A percentile compares a stretch with the other conserved stretches of the same genome.
Conservation (phyloP, 2,797 vertebrate genomes). For the Anguilla obscura region DNA sequence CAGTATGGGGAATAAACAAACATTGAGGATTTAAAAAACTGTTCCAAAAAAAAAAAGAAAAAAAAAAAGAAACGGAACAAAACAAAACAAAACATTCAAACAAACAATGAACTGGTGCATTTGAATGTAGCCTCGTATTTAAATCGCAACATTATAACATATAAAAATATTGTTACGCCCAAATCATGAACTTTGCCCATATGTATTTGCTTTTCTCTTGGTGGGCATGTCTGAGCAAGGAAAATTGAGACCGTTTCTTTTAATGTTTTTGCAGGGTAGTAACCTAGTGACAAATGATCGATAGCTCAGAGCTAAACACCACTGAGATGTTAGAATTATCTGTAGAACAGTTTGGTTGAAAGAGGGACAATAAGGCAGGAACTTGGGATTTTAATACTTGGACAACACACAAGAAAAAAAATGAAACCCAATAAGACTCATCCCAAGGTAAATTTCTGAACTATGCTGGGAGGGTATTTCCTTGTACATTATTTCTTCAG, state of each 20-base stretch:
- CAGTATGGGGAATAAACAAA: too few species aligned
- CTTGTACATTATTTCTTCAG: background rate
- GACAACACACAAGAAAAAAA: background rate
- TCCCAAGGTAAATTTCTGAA: background rate
- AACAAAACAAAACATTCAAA: too few species aligned
- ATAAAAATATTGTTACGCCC: too few species aligned
- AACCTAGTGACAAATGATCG: slow-evolving; percentile 8
- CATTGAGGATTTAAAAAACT: too few species aligned
- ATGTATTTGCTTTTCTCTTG: background rate
- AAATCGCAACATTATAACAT: too few species aligned
- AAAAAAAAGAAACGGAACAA: too few species aligned
- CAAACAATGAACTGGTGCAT: too few species aligned
- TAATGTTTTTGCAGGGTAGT: background rate
- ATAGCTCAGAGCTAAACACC: background rate
- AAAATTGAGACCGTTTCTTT: background rate
- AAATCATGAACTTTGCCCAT: background rate
- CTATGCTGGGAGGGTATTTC: background rate
- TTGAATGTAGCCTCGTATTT: too few species aligned
- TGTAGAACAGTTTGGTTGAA: background rate
- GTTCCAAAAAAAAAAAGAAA: too few species aligned
- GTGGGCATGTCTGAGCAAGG: slow-evolving; percentile 14
- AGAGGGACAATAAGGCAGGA: background rate
- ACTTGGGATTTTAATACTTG: background rate
- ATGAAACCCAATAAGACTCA: slow-evolving; percentile 11
- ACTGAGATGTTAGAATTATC: background rate